Conservation (phyloP, 2,113 vertebrate species). For the Stegostoma tigrinum region DNA sequence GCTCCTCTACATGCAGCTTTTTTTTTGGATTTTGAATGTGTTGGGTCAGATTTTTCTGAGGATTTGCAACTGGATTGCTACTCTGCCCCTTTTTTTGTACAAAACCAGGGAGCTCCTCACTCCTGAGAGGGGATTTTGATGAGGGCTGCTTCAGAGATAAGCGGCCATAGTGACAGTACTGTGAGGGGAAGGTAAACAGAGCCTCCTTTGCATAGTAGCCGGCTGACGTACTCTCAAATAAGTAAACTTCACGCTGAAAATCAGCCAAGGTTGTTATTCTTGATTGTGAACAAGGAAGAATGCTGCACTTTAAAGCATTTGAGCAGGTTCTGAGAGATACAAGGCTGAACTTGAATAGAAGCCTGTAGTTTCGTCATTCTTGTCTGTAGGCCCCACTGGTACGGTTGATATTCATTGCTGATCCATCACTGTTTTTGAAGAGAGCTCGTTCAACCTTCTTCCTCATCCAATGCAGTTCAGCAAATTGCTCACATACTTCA, state of each 20-base stretch:
- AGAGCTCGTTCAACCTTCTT: neutral
- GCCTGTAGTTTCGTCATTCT: neutral
- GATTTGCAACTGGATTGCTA: too few species aligned
- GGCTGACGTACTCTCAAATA: neutral
- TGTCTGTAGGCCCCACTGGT: neutral
- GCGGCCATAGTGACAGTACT: too few species aligned
- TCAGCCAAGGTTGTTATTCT: neutral
- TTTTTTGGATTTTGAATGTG: neutral
- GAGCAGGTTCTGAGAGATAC: neutral
- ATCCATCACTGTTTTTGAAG: neutral
- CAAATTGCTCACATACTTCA: neutral
- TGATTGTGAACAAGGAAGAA: neutral
- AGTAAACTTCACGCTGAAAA: neutral
- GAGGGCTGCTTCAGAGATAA: too few species aligned
- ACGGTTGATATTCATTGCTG: neutral
- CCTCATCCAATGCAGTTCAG: neutral
- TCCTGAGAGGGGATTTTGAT: too few species aligned
- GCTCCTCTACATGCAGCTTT: neutral
- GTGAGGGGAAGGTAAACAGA: too few species aligned
- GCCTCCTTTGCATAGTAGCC: too few species aligned
- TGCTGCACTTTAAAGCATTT: neutral
- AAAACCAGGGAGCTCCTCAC: too few species aligned
- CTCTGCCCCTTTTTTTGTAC: too few species aligned
- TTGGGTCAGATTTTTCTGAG: too few species aligned
- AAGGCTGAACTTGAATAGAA: neutral